Percentiles rank a stretch among this genome's conserved stretches.
Evolutionary conservation across 2,888 invertebrate species (phyloP).

Genomic region (Eristalis intricaria): DNA sequence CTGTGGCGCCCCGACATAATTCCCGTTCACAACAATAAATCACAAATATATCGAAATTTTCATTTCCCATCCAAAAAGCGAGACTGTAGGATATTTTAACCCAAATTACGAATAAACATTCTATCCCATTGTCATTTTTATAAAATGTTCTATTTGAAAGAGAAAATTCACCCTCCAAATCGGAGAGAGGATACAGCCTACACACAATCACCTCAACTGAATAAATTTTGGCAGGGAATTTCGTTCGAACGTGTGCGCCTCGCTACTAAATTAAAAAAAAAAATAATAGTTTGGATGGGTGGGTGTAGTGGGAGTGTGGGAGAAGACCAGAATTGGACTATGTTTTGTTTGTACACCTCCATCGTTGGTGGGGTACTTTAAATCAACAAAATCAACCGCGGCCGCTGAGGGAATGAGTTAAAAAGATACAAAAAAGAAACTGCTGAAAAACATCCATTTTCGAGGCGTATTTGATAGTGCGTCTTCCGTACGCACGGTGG

Average conservation of each 20-base stretch:
- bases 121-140: conserved; percentile 63
- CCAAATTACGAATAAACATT: conserved; percentile 64
- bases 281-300: neutral
- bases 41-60: conserved; percentile 26
- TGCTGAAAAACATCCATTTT: conserved; percentile 6
- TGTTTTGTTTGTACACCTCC: conserved; percentile 49
- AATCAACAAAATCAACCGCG: conserved; percentile 40
- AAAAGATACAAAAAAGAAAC: conserved; percentile 20
- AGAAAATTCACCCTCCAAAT: conserved; percentile 12
- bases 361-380: conserved; percentile 54
- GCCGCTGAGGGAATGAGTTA: neutral
- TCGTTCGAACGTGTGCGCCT: conserved; percentile 35
- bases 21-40: conserved; percentile 43
- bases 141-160: conserved; percentile 26
- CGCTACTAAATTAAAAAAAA: conserved; percentile 38
- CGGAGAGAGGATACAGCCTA: neutral
- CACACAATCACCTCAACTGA: neutral
- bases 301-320: neutral
- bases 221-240: conserved; percentile 47
- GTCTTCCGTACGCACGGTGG: neutral
- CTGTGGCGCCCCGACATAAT: conserved; percentile 52
- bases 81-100: conserved; percentile 51
- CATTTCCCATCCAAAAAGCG: conserved; percentile 2
- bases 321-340: neutral
- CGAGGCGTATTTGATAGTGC: conserved; percentile 35